Percentiles rank a stretch among this genome's conserved stretches.
phyloP scores from a whole-genome alignment of 2,888 invertebrate genomes.

The Lagria hirta region DNA sequence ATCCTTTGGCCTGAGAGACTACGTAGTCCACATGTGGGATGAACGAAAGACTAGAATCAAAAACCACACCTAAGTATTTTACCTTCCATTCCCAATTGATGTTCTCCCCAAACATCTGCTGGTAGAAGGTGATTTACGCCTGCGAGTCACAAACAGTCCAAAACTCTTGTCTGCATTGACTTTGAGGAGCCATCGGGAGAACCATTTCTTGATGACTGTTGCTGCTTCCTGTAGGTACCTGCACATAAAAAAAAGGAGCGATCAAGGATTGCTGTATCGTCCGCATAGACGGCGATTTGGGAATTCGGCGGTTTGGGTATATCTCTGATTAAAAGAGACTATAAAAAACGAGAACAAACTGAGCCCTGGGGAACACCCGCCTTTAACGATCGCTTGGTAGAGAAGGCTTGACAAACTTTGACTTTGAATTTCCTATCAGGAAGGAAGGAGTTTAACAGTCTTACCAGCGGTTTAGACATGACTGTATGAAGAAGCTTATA shows the following conservation, averaged over 20 bases:
- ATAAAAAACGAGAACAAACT: not conserved
- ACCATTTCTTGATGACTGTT: not conserved
- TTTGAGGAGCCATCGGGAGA: too few relatives aligned
- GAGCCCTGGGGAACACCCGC: conserved; percentile 3
- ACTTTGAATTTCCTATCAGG: not conserved
- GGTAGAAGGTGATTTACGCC: not conserved
- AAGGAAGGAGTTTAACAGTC: not conserved
- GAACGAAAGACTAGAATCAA: too few relatives aligned
- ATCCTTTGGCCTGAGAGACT: too few relatives aligned
- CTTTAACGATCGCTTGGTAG: not conserved
- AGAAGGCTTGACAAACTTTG: not conserved
- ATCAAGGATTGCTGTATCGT: conserved; percentile 2
- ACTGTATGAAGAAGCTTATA: too few relatives aligned
- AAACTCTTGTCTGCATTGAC: not conserved
- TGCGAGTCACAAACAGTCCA: not conserved
- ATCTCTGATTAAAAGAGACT: not conserved
- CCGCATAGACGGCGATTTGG: too few relatives aligned
- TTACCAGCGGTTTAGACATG: too few relatives aligned
- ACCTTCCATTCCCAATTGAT: too few relatives aligned
- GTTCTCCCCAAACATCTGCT: not conserved
- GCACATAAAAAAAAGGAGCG: not conserved
- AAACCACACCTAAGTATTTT: too few relatives aligned
- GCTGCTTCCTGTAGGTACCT: too few relatives aligned
- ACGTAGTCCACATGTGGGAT: too few relatives aligned
- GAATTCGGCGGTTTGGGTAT: too few relatives aligned